phyloP scores from a whole-genome alignment of 1,140 invertebrate genomes.

The Teleogryllus occipitalis region DNA sequence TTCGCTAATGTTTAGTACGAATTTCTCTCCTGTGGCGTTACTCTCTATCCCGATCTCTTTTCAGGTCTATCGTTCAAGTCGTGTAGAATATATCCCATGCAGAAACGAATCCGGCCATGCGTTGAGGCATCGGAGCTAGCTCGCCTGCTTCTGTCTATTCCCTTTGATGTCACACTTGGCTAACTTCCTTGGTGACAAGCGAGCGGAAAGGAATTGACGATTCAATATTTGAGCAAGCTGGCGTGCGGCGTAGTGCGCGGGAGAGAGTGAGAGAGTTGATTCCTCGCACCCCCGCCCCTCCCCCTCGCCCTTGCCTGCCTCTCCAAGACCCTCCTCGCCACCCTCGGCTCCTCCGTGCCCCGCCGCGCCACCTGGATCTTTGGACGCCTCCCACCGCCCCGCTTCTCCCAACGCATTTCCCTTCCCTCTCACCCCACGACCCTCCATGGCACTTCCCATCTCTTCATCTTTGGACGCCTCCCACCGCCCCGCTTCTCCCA shows the following conservation, averaged over 20 bases:
- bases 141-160: not conserved
- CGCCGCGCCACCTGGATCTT: too few relatives aligned
- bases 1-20: not conserved
- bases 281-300: not conserved
- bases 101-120: slow-evolving; percentile 15
- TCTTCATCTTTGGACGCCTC: too few relatives aligned
- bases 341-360: too few relatives aligned
- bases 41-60: not conserved
- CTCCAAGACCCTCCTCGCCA: too few relatives aligned
- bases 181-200: slow-evolving; percentile 16
- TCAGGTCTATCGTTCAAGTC: not conserved
- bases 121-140: slow-evolving; percentile 6
- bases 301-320: not conserved
- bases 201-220: slow-evolving; percentile 11
- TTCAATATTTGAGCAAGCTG: slow-evolving; percentile 15
- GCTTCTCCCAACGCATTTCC: too few relatives aligned
- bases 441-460: too few relatives aligned
- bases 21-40: not conserved
- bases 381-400: too few relatives aligned
- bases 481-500: too few relatives aligned
- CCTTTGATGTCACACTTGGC: slow-evolving; percentile 14
- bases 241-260: not conserved
- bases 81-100: slow-evolving; percentile 9
- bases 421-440: too few relatives aligned
- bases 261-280: not conserved